Percentiles rank a stretch among this genome's conserved stretches.
Evolutionary conservation across 2,797 vertebrate genomes (phyloP).

Genomic region (Gadopsis bispinosus): DNA sequence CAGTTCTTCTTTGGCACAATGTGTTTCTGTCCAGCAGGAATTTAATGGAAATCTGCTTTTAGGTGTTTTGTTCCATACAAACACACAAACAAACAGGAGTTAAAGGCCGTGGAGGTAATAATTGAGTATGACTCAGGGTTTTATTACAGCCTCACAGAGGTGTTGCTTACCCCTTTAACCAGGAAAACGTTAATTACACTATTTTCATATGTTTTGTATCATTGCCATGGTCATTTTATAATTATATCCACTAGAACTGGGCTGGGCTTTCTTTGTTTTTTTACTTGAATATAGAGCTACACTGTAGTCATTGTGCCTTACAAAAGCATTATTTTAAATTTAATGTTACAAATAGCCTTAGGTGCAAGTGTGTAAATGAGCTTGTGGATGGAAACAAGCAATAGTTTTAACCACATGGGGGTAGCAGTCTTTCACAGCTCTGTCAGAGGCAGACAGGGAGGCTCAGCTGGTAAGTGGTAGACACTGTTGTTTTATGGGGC

Average conservation of each 20-base stretch:
- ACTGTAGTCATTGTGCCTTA: conserved; percentile 9
- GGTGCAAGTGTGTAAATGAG: conserved; percentile 58
- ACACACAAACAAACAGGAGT: conserved; percentile 43
- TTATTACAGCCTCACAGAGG: conserved; percentile 58
- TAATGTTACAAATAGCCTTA: conserved; percentile 43
- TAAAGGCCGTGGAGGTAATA: conserved; percentile 30
- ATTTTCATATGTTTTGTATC: conserved; percentile 46
- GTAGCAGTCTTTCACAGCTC: conserved; percentile 72
- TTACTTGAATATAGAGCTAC: conserved; percentile 12
- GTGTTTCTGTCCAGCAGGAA: conserved; percentile 8
- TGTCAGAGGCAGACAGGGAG: conserved; percentile 66
- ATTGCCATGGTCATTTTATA: conserved; percentile 20
- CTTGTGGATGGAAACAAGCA: conserved; percentile 62
- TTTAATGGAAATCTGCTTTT: conserved; percentile 33
- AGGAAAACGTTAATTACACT: conserved; percentile 44
- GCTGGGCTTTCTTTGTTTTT: neutral
- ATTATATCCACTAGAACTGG: conserved; percentile 12
- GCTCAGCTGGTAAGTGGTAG: conserved; percentile 73
- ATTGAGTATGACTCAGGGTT: conserved; percentile 54
- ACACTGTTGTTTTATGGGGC: conserved; percentile 76
- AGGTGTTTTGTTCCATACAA: conserved; percentile 33
- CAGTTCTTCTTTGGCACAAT: neutral
- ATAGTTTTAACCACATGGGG: conserved; percentile 73
- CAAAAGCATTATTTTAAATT: conserved; percentile 38
- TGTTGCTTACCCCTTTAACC: conserved; percentile 58